Evolutionary conservation across 2,797 vertebrate species (phyloP).

Genomic region (Sitta carolinensis): DNA sequence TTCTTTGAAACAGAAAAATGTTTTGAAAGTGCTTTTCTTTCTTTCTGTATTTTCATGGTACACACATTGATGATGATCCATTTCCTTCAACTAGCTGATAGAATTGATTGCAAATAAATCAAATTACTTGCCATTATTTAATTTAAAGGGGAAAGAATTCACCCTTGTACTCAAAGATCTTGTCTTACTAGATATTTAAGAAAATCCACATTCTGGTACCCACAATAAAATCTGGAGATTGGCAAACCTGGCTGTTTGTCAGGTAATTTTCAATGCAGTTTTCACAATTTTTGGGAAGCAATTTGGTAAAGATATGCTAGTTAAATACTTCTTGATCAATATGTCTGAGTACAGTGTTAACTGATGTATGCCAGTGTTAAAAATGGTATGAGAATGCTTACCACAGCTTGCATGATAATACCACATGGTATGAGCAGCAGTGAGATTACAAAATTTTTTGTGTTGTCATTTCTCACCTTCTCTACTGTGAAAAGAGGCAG

Average conservation of each 20-base stretch:
- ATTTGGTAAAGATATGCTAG: background rate
- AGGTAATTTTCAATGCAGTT: background rate
- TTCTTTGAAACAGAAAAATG: background rate
- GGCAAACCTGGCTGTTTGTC: background rate
- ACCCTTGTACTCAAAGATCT: background rate
- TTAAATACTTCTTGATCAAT: background rate
- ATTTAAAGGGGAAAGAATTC: background rate
- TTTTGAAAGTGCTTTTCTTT: background rate
- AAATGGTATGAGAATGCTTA: background rate
- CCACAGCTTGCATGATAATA: background rate
- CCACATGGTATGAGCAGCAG: background rate
- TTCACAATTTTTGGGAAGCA: background rate
- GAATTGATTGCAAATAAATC: background rate
- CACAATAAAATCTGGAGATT: background rate
- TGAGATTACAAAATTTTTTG: background rate
- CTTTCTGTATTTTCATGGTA: background rate
- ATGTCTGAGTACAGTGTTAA: background rate
- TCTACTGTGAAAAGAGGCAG: background rate
- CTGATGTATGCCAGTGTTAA: background rate
- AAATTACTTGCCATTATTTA: background rate
- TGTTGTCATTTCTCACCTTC: background rate
- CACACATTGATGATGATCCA: background rate
- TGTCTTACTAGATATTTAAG: background rate
- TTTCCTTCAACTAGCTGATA: background rate
- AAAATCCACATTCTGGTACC: background rate